phyloP scores from a whole-genome alignment of 2,113 vertebrate genomes.

The Rostratula benghalensis region DNA sequence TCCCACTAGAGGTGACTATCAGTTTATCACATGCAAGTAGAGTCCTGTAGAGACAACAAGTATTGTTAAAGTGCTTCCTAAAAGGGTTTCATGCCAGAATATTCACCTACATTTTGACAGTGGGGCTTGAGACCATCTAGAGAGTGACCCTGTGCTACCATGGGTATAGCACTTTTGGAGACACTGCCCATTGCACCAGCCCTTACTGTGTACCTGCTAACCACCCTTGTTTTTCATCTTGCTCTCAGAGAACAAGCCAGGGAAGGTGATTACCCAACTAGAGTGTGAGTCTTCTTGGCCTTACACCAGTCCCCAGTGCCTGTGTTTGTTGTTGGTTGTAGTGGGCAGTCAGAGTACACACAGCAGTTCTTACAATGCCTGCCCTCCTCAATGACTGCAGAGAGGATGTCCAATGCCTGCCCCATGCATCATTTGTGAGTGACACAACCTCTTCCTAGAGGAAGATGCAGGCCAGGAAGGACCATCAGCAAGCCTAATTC shows the following conservation, averaged over 20 bases:
- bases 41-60: background rate
- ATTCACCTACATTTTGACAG: background rate
- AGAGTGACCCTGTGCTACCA: background rate
- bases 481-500: background rate
- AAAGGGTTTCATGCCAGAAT: background rate
- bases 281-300: background rate
- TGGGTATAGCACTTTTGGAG: background rate
- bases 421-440: background rate
- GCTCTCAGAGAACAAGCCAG: background rate
- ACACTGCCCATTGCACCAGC: background rate
- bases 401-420: rapidly evolving
- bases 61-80: background rate
- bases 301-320: background rate
- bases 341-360: background rate
- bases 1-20: background rate
- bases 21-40: background rate
- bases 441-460: background rate
- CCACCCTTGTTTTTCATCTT: rapidly evolving
- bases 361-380: background rate
- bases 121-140: rapidly evolving
- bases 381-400: background rate
- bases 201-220: background rate
- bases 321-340: background rate
- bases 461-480: background rate
- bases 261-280: background rate